Evolutionary conservation across 2,113 vertebrate genomes (phyloP), one percentile per base, ranked within the genome.

Genomic region (Amblyornis subalaris): DNA sequence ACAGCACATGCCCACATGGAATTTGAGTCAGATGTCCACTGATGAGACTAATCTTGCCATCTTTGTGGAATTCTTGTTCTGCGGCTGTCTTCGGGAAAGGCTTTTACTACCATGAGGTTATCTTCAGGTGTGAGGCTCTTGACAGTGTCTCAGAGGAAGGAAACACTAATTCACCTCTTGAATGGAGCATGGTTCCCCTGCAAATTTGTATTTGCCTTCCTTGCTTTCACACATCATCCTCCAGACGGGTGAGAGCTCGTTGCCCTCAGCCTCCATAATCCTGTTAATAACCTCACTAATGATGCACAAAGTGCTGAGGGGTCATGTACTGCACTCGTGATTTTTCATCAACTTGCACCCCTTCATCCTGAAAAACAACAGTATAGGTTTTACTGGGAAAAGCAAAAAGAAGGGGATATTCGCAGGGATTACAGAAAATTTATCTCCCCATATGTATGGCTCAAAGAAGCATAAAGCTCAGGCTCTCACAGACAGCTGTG

Each of bases 401-500:
- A 33, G 12, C 47, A 33, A 48, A 79, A 35, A 65, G 50, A 31
- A 67, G n/a, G 38, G 22, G 17, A 36, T 71, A 21, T 79, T 92
- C 23, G 18, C 44, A 57, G 47, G 51, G 36, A 20, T 47, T 62
- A 31, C 55, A 31, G 31, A 65, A 66, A 80, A 69, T 35, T 35
- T 61, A 7, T 65, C 11, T 89, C 87, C 53, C 51, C 6, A 0
- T 31, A 5, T 1, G 8, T 26, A 4, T 16, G 48, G 9, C 42
- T 85, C 29, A 20, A 44, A 87, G 69, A 29, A 19, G 24, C 1
- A 2, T 54, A 64, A 65, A 77, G 12, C 78, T 72, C 0, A 0
- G 20, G 29, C 6, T 1, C 2, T 2, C 45, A 3, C 1, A n/a
- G 60, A 14, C 40, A 53, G 31, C 61, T 50, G 1, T 19, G 19